Percentiles rank a stretch among this genome's conserved stretches.
These are phyloP conservation scores for Ursus arctos DNA, from an alignment of 2,113 vertebrate species.

Conservation along the genomic window DNA sequence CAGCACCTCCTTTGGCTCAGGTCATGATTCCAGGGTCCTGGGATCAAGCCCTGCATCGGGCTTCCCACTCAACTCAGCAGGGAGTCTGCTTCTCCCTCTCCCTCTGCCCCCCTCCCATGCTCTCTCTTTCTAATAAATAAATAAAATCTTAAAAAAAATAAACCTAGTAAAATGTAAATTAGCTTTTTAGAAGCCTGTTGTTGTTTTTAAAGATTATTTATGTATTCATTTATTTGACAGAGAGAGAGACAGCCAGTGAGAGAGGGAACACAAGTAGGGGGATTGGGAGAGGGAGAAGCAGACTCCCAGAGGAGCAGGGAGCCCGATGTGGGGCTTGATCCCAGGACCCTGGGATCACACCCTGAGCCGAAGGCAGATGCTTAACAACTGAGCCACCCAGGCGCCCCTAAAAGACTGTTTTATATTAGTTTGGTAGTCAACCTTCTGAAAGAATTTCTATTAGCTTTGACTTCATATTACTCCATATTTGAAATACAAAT, in stretches of 20 bases:
- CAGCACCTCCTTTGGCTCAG: not conserved
- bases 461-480: slow-evolving; percentile 27
- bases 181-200: slow-evolving; percentile 37
- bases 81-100: not conserved
- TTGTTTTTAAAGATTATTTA: no score
- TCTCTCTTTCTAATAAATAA: not conserved
- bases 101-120: not conserved
- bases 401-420: slow-evolving; percentile 7
- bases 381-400: no score
- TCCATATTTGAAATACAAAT: slow-evolving; percentile 41
- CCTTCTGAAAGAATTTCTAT: slow-evolving; percentile 35
- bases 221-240: no score
- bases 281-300: no score
- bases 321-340: no score
- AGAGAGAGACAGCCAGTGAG: no score
- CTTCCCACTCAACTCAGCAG: no score
- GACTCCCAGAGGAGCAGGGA: no score
- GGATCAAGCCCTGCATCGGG: not conserved
- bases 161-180: slow-evolving; percentile 18
- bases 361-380: no score
- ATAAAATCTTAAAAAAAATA: not conserved
- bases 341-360: no score
- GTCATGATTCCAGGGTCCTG: not conserved
- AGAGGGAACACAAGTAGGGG: no score
- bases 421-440: slow-evolving; percentile 40